Base-by-base conservation (phyloP, 35 echinoderm and acorn worm genomes). In the Anneissia japonica region DNA sequence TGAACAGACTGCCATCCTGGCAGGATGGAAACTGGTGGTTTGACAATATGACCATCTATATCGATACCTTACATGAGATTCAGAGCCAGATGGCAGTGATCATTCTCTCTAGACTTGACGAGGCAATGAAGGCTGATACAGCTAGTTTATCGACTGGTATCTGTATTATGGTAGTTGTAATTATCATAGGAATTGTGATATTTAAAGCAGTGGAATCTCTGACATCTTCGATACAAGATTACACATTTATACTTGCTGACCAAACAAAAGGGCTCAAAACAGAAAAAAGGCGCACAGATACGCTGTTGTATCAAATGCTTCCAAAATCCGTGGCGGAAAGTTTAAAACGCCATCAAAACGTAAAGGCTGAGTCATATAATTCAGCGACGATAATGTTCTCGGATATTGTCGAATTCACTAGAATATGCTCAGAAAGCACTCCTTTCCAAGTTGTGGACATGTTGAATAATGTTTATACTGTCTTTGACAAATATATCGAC, bases 21-120 rank as follows among this genome's bases (percentile, higher is more conserved):
- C 87, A 89, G 35, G 92, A 93, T 11, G 92, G 92, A 17, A 84
- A 46, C 19, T 93, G 87, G 87, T 93, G 92, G 92, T 93, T 93
- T 79, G 87, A 93, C 36, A 93, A 93, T 83, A 93, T 93, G 92
- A 93, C 92, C 32, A 93, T 93, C 55, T 93, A 93, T 72, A 93
- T 93, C 78, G 92, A 93, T 36, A 93, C 83, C 3, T 84, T 93
- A 38, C 40, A 84, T 32, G 92, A 93, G 76, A 93, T 89, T 21
- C 92, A 93, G 80, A 46, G 87, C 36, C 31, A 55, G 46, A 93
- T 93, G 92, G 92, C 92, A 11, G 92, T 85, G 83, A 83, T 91
- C 9, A 93, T 93, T 31, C 79, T 93, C 14, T 86, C 72, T 4
- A 79, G 86, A 38, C 79, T 93, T 32, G 89, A 93, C 31, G 38